Conservation (phyloP, 2,888 invertebrate species). For the Aphidoletes aphidimyza region DNA sequence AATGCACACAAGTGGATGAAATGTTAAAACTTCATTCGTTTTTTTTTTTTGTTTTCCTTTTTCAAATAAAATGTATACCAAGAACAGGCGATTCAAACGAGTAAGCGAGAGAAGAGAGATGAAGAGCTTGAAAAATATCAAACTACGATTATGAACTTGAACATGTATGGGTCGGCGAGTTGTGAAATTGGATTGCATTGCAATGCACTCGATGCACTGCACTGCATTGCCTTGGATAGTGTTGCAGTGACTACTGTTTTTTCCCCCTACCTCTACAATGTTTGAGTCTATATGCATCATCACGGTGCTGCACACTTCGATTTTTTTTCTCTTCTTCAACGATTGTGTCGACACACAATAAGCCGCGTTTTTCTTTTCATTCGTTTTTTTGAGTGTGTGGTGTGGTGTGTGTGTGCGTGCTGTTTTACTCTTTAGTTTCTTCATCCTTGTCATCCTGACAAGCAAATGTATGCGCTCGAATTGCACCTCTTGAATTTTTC, state of each 20-base stretch:
- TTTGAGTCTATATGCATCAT: neutral
- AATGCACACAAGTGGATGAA: conserved; percentile 34
- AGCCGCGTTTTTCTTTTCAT: neutral
- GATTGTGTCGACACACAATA: neutral
- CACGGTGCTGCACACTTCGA: conserved; percentile 13
- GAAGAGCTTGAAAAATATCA: neutral
- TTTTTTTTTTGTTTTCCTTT: no score
- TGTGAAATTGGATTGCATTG: conserved; percentile 11
- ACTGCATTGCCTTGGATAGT: neutral
- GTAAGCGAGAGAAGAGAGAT: neutral
- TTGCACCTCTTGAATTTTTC: neutral
- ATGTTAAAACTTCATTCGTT: conserved; percentile 7
- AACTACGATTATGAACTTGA: conserved; percentile 40
- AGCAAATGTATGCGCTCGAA: neutral
- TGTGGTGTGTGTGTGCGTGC: no score
- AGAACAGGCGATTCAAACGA: no score
- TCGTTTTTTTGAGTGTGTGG: no score
- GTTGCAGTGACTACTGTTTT: neutral
- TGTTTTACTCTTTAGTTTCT: no score
- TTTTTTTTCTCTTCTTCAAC: neutral
- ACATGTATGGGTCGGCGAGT: neutral
- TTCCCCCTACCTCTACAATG: neutral
- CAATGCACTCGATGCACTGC: no score
- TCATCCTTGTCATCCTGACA: neutral
- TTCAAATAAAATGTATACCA: no score